phyloP scores from a whole-genome alignment of 2,888 invertebrate genomes.

The Cynaeus angustus region DNA sequence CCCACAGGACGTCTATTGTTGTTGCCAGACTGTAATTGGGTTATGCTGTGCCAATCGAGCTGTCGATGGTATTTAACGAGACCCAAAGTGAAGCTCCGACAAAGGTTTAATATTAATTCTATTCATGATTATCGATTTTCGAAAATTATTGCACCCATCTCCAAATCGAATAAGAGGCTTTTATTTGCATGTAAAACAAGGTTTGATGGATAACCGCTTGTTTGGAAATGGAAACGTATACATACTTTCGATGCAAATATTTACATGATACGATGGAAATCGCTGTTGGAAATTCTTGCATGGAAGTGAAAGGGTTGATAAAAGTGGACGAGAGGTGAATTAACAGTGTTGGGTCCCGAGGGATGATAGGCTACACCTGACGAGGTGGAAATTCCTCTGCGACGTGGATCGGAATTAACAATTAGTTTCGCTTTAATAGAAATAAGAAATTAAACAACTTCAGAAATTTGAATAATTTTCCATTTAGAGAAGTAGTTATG shows the following conservation, averaged over 20 bases:
- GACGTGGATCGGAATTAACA: no score
- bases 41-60: conserved; percentile 35
- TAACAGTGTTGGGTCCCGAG: not conserved
- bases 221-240: conserved; percentile 21
- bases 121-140: conserved; percentile 15
- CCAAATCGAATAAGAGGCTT: conserved; percentile 10
- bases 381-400: no score
- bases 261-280: conserved; percentile 19
- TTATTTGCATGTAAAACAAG: conserved; percentile 23
- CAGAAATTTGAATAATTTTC: no score
- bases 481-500: no score
- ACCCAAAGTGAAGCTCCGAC: conserved; percentile 24
- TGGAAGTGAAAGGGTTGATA: not conserved
- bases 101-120: conserved; percentile 16
- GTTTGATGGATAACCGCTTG: conserved; percentile 22
- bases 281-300: not conserved
- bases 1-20: conserved; percentile 17
- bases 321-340: conserved; percentile 6
- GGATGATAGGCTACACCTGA: no score
- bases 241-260: conserved; percentile 29
- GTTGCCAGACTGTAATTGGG: conserved; percentile 21
- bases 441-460: no score
- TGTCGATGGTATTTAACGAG: conserved; percentile 43
- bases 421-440: no score
- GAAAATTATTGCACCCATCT: conserved; percentile 3